These are phyloP conservation scores for Orthosia gracilis DNA, from an alignment of 2,888 invertebrate species.

Conservation along the genomic window DNA sequence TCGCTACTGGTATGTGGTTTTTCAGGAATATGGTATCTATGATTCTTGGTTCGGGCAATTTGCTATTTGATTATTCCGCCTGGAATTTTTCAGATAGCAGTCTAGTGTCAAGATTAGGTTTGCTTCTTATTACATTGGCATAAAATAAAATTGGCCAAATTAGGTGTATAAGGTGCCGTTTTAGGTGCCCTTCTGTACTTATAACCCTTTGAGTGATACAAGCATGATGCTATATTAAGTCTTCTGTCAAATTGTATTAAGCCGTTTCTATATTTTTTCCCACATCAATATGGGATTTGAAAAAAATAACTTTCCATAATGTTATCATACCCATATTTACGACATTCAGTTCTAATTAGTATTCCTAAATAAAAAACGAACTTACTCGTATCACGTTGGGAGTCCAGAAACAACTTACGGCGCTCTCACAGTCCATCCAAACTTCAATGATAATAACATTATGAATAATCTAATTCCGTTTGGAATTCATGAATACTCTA, in stretches of 20 bases:
- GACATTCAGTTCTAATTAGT: slow-evolving; percentile 26
- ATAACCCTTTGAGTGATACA: too few relatives aligned
- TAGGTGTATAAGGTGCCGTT: neutral
- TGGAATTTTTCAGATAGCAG: neutral
- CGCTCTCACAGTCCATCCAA: slow-evolving; percentile 46
- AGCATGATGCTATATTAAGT: neutral
- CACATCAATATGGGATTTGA: neutral
- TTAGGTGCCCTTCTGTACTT: too few relatives aligned
- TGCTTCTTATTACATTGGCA: neutral
- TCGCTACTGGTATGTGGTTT: too few relatives aligned
- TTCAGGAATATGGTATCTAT: too few relatives aligned
- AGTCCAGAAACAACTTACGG: slow-evolving; percentile 30
- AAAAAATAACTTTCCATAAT: slow-evolving; percentile 23
- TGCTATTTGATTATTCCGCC: too few relatives aligned
- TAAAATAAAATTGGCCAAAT: neutral
- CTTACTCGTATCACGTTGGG: slow-evolving; percentile 44
- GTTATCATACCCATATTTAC: slow-evolving; percentile 38
- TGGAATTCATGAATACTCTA: slow-evolving; percentile 59
- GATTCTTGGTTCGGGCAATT: too few relatives aligned
- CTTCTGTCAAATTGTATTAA: neutral
- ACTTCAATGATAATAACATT: slow-evolving; percentile 50
- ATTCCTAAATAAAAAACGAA: slow-evolving; percentile 48
- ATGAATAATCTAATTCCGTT: slow-evolving; percentile 59
- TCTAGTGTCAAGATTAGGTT: too few relatives aligned
- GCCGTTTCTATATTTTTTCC: neutral